Conservation (phyloP, 2,113 vertebrate genomes). For the Porphyrio hochstetteri region DNA sequence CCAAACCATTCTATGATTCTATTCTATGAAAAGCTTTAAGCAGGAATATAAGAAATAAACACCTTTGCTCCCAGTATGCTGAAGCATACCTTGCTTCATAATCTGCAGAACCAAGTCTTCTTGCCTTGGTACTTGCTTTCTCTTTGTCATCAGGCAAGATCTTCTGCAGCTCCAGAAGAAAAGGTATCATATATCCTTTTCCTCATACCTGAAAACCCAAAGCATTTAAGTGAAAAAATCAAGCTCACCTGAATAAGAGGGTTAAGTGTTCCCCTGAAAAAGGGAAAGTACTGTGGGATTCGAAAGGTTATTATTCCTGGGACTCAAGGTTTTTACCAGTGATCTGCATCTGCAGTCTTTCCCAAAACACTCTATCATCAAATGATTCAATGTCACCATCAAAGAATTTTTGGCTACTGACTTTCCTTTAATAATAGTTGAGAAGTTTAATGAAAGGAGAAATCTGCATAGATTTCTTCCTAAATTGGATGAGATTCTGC, state of each 20-base stretch:
- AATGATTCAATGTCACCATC: conserved; percentile 75
- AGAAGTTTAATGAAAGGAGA: conserved; percentile 79
- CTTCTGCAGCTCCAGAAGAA: neutral
- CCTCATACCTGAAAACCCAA: neutral
- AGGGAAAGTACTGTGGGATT: conserved; percentile 61
- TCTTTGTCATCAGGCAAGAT: neutral
- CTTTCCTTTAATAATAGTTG: conserved; percentile 76
- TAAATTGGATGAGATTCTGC: conserved; percentile 73
- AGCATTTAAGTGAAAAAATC: neutral
- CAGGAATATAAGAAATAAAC: neutral
- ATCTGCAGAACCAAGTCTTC: neutral
- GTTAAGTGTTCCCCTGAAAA: conserved; percentile 31
- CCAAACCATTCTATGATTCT: no score
- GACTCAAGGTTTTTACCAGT: conserved; percentile 52
- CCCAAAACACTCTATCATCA: conserved; percentile 64
- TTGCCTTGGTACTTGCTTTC: neutral
- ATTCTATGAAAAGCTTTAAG: neutral
- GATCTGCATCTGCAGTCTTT: conserved; percentile 55
- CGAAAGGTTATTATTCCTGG: conserved; percentile 55
- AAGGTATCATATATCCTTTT: accelerated
- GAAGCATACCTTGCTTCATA: neutral
- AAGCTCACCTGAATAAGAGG: neutral
- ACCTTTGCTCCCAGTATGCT: neutral
- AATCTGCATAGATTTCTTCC: conserved; percentile 72
- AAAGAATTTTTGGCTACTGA: conserved; percentile 76